These are phyloP conservation scores for Tiliacea citrago DNA, from an alignment of 2,888 invertebrate species.

Conservation along the genomic window DNA sequence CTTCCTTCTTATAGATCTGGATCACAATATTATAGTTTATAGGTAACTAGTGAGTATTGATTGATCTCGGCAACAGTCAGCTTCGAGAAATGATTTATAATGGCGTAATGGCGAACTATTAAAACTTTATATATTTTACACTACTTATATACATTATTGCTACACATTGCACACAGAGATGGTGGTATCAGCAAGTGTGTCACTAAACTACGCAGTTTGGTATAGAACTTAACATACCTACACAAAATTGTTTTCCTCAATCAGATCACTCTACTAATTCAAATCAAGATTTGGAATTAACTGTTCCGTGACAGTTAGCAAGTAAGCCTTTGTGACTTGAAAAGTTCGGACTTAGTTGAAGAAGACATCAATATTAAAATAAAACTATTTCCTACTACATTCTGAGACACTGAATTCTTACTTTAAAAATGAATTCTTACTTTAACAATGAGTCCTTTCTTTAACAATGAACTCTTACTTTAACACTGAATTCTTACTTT, in stretches of 20 bases:
- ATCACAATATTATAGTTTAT: background rate
- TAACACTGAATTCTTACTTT: background rate
- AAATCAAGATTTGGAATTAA: background rate
- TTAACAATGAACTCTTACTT: too few species aligned
- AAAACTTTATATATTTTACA: conserved; percentile 25
- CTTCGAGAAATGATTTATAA: conserved; percentile 41
- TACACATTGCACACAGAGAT: conserved; percentile 6
- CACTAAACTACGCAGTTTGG: background rate
- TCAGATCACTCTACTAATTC: background rate
- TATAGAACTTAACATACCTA: background rate
- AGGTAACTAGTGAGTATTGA: background rate
- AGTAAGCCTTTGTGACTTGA: too few species aligned
- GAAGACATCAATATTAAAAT: background rate
- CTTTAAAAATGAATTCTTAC: too few species aligned
- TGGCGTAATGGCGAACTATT: conserved; percentile 23
- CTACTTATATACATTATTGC: conserved; percentile 27
- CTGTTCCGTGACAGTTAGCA: background rate
- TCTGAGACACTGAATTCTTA: too few species aligned
- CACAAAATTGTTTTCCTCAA: background rate
- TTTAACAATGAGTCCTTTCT: too few species aligned
- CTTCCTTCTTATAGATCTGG: background rate
- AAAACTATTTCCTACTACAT: background rate
- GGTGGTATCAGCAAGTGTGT: conserved; percentile 21
- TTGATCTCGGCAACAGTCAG: background rate
- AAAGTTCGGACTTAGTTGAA: background rate